Base-by-base conservation (phyloP, 2,113 vertebrate genomes). In the Argyrosomus japonicus region DNA sequence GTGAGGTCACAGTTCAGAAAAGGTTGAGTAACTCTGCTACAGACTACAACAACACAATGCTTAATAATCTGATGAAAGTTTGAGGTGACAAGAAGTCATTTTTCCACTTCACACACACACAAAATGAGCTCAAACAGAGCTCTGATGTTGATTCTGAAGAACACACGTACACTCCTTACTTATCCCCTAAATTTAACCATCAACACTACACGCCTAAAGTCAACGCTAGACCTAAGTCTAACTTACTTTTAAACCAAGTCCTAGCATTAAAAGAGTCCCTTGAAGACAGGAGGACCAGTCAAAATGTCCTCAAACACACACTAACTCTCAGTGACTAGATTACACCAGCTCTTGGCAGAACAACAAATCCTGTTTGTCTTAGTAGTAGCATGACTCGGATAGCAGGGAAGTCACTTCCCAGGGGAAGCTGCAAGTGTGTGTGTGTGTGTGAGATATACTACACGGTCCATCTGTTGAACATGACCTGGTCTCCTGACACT, bases 341-440 rank as follows among this genome's bases (percentile, higher is more conserved):
- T 17, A 61, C 77, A 77, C 32, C 58, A 79, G 36, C 54, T 43
- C 51, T 73, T 76, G 69, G 75, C 82, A 69, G 64, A 50, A 58
- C 45, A 65, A 36, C 71, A 75, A 25, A 71, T 75, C 58, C 17
- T 62, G 77, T 68, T 82, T 80, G 79, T 82, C 62, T 74, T 48
- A 79, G 71, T 60, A 73, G 74, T 64, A 79, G 72, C 48, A 72
- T 71, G 36, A 68, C 80, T 73, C 18, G 63, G 61, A 73, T 71
- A 21, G 75, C 65, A 57, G 48, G 48, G 6, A 11, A 64, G 67
- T 69, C 70, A 72, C 69, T 82, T 78, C 84, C 87, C 80, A 25
- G 45, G 50, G 69, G 77, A 51, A 3, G 62, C 47, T 32, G 25
- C 1, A 9, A 13, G 54, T 18, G 40, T 78, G 72, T 23, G 62